phyloP scores from a whole-genome alignment of 2,113 vertebrate species.

The Amblyornis subalaris region DNA sequence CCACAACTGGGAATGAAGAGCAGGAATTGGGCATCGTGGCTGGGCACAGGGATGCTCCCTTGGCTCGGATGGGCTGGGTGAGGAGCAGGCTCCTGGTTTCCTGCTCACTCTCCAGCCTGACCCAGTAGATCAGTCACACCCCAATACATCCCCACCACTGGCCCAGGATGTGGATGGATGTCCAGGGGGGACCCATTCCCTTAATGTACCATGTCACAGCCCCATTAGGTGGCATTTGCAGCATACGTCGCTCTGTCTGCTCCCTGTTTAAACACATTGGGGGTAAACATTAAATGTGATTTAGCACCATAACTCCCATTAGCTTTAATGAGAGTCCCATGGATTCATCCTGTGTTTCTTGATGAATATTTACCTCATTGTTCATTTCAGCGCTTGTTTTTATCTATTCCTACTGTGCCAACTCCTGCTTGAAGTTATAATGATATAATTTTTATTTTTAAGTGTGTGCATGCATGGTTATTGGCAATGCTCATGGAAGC shows the following conservation, averaged over 20 bases:
- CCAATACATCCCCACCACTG: neutral
- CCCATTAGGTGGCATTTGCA: slow-evolving; percentile 7
- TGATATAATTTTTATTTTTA: slow-evolving; percentile 53
- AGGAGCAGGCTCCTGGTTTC: accelerated
- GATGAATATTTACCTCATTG: slow-evolving; percentile 64
- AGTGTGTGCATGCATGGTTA: neutral
- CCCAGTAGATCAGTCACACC: neutral
- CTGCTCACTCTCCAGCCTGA: neutral
- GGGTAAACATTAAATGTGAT: slow-evolving; percentile 55
- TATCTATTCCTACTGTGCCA: slow-evolving; percentile 61
- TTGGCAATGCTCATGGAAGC: neutral
- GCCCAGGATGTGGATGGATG: neutral
- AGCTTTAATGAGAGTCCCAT: slow-evolving; percentile 55
- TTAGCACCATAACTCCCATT: slow-evolving; percentile 50
- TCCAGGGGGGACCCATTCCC: neutral
- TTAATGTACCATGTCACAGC: neutral
- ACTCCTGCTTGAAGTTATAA: slow-evolving; percentile 59
- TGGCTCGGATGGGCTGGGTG: neutral
- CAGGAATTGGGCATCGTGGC: accelerated
- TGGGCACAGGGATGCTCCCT: neutral
- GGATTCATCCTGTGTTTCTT: slow-evolving; percentile 47
- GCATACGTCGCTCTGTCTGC: slow-evolving; percentile 30
- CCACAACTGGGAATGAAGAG: neutral
- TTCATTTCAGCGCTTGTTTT: neutral
- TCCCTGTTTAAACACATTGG: slow-evolving; percentile 23